Base-by-base conservation (phyloP, 2,113 vertebrate species). In the Acanthisitta chloris region DNA sequence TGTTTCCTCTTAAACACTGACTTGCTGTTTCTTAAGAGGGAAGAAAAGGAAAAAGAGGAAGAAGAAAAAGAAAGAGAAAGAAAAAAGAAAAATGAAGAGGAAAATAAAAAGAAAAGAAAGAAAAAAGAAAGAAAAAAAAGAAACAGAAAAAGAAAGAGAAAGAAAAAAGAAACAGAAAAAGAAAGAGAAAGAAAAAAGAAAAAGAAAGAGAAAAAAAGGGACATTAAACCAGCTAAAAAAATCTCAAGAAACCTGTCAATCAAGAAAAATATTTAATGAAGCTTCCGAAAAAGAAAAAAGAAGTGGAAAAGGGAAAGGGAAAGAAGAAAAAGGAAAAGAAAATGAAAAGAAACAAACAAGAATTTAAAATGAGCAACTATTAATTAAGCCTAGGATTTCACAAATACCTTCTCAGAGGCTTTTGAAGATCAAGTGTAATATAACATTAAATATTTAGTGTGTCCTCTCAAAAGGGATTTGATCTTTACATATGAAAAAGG, bases 381-480 rank as follows among this genome's bases (percentile, higher is more conserved):
- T 76, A 90, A 79, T 79, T 90, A 83, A 82, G 29, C 8, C 34
- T 85, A 46, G 15, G 64, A 66, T 95, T 92, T 92, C 57, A 65
- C 45, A 91, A 62, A 82, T 87, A 85, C 74, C 43, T 82, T 82
- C 67, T 90, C 2, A 6, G 79, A 92, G 38, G 42, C 58, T 88
- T 94, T 51, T 73, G 38, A 87, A 87, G 89, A 91, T 82, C 84
- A 82, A 94, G 45, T 55, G 14, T 77, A 94, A 51, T 77, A 46
- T 55, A 91, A 66, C 62, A 80, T 90, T 88, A 93, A 96, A 94
- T 95, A 93, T 94, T 95, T 88, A 92, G 9, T 18, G 20, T 40
- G 49, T 62, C 42, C 33, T 92, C 84, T 91, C 94, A 92, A 58
- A 92, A 92, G 86, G 88, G 86, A 93, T 95, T 95, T 92, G 67